phyloP scores from a whole-genome alignment of 1,140 invertebrate species.

The Goniozus legneri region DNA sequence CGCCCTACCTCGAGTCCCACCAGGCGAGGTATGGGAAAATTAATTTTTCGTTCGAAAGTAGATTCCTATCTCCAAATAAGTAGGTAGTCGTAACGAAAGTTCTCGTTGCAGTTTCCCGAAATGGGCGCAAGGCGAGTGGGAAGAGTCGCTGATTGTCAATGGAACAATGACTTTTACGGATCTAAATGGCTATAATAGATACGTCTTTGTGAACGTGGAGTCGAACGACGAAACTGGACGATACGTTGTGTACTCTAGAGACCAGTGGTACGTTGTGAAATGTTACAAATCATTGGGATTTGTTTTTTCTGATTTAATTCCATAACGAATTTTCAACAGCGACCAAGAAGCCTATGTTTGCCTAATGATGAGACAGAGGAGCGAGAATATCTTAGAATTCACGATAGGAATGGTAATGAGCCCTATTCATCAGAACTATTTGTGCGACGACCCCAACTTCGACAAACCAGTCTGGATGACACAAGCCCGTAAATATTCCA shows the following conservation, averaged over 20 bases:
- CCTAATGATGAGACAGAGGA: constrained; percentile 62
- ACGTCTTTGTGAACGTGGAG: constrained; percentile 61
- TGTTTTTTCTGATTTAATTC: constrained; percentile 8
- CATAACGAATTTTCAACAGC: constrained; percentile 40
- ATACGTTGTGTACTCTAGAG: constrained; percentile 46
- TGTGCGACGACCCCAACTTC: constrained; percentile 49
- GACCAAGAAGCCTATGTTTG: constrained; percentile 66
- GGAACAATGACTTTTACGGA: constrained; percentile 64
- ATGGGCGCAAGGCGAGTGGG: constrained; percentile 67
- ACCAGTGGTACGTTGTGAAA: constrained; percentile 45
- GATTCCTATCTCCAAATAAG: too few relatives aligned
- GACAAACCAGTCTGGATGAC: constrained; percentile 60
- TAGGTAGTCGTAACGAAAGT: too few relatives aligned
- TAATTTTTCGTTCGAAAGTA: too few relatives aligned
- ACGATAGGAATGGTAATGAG: constrained; percentile 34
- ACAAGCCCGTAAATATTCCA: constrained; percentile 61
- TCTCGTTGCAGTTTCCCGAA: constrained; percentile 59
- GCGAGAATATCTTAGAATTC: constrained; percentile 67
- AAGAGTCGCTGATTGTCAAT: constrained; percentile 60
- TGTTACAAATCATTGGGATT: constrained; percentile 12
- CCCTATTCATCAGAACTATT: constrained; percentile 35
- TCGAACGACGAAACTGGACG: constrained; percentile 45
- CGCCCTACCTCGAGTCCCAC: constrained; percentile 45
- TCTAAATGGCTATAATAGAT: constrained; percentile 63
- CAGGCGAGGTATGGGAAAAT: too few relatives aligned